These are phyloP conservation scores for Diplosoma virens DNA, from an alignment of 23 tunicate genomes.

Conservation along the genomic window DNA sequence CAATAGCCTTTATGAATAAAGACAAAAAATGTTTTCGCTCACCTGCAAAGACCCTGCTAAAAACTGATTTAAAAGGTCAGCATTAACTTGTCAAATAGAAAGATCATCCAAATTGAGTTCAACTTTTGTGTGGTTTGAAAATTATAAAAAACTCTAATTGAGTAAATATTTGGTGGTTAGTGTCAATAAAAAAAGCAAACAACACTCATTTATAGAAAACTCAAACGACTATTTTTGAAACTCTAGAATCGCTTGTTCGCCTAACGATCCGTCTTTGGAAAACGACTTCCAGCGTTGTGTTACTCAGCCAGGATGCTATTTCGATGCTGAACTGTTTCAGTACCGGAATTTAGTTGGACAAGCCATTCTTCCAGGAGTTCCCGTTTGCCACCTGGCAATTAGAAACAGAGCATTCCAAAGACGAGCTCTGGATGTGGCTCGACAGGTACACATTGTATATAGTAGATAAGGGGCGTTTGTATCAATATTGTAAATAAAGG, in stretches of 20 bases:
- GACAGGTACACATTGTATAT: no score
- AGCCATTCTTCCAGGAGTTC: conserved; percentile 77
- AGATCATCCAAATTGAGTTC: no score
- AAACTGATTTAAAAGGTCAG: no score
- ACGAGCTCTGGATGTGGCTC: conserved; percentile 4
- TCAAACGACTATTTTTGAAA: background rate
- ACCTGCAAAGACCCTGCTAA: no score
- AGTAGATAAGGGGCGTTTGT: no score
- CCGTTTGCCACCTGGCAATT: conserved; percentile 82
- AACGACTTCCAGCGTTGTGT: conserved; percentile 35
- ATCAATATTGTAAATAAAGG: no score
- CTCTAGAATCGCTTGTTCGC: conserved; percentile 52
- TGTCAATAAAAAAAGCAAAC: background rate
- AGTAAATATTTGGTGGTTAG: no score
- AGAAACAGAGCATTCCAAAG: conserved; percentile 50
- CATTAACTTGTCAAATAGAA: no score
- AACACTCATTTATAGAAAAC: background rate
- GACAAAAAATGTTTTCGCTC: no score
- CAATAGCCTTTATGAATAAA: no score
- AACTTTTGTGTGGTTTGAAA: no score
- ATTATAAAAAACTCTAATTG: no score
- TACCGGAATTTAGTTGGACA: conserved; percentile 55
- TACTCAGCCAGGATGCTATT: conserved; percentile 66
- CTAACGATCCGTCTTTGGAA: conserved; percentile 33
- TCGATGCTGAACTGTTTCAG: conserved; percentile 45